Evolutionary conservation across 2,888 invertebrate genomes (phyloP), one percentile per base, ranked within the genome.

Genomic region (Entomobrya multifasciata): DNA sequence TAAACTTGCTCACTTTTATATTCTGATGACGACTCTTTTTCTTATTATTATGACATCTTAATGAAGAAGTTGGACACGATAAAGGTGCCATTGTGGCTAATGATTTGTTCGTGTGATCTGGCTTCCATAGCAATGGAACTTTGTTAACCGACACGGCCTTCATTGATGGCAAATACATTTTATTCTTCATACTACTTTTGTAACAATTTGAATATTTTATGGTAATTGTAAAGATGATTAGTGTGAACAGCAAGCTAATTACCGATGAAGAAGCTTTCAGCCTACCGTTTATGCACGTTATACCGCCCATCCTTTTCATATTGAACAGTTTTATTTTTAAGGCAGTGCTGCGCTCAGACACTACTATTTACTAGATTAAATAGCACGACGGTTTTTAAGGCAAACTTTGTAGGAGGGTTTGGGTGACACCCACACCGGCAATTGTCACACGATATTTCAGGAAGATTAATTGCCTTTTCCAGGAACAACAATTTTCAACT

Each of bases 81-180:
- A 20, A 52, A 11, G 1, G 36, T 10, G 65, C 55, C 36, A 36
- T 25, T 20, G n/a, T 78, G 49, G 1, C 20, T 44, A 17, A 1
- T 36, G 70, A 4, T 47, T 55, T 20, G 52, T 20, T 57, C 22
- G 55, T 20, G 49, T 10, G 49, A 13, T 82, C 62, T 25, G 62
- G 49, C 30, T n/a, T 47, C 82, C 82, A 82, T 6, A 72, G 6
- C n/a, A 47, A 72, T 8, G 72, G 82, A 49, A 82, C 72, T 62
- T 82, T 70, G n/a, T 72, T 81, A 8, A 22, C n/a, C 0, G 72
- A 57, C 15, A 81, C 74, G n/a, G 70, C 52, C 0, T 36, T n/a
- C n/a, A n/a, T n/a, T n/a, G n/a, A 3, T 17, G 0, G 8, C 22
- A 17, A 8, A 0, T 52, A 41, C 36, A 55, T 11, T 60, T 74